Base-by-base conservation (phyloP, 2,113 vertebrate genomes). In the Caranx ignobilis region DNA sequence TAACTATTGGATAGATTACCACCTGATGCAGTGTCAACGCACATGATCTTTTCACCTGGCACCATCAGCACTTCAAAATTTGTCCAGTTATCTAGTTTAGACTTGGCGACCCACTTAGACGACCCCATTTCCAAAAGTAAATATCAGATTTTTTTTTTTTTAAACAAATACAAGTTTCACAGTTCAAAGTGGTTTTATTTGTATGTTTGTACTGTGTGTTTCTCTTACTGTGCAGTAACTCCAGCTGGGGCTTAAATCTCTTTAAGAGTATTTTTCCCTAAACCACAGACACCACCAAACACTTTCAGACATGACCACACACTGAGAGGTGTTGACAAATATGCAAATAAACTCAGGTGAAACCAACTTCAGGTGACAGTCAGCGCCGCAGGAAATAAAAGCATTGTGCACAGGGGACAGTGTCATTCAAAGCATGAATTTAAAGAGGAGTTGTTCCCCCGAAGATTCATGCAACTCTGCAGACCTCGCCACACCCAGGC, bases 281-380 rank as follows among this genome's bases (percentile, higher is more conserved):
- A 37, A 45, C n/a, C 68, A 57, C 37, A 26, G 26, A 47, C 65
- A 82, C 56, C 77, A 67, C 54, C 43, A 43, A 50, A 34, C 57
- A 21, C 52, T 79, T n/a, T 70, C 55, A 77, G 45, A 78, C 75
- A 85, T 19, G 37, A 67, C 41, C 47, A 61, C 78, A 88, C 64
- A 76, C 71, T 54, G 55, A 79, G 78, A 68, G 16, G 32, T 32
- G 21, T 11, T 11, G 61, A 80, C 54, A 85, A 72, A 81, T 62
- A 85, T 32, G 81, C 82, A 90, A 84, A 85, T 71, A 87, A 83
- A 86, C 77, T 50, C 45, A 52, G 66, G 71, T 9, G 0, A 78
- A 79, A 71, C 52, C 82, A 60, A 79, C 80, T 65, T 11, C 62
- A 62, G 68, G 85, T 70, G 75, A 72, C 79, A 82, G 37, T 60